These are phyloP conservation scores for Penelope pileata DNA, from an alignment of 2,113 vertebrate genomes.

Conservation along the genomic window DNA sequence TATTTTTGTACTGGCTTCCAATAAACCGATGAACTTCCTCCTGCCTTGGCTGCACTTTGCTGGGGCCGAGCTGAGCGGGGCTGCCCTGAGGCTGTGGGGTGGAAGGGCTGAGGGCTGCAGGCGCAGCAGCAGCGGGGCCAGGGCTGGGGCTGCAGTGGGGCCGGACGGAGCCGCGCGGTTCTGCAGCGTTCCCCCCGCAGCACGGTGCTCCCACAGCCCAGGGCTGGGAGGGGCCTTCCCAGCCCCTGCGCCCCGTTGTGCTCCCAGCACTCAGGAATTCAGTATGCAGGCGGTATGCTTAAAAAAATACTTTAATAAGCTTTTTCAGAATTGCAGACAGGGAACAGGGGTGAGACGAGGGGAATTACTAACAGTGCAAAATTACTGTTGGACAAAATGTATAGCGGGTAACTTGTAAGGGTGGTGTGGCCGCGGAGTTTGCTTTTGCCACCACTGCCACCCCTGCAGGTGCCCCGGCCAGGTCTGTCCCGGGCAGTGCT, in stretches of 20 bases:
- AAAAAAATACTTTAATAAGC: conserved; percentile 84
- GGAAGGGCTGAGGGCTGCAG: no score
- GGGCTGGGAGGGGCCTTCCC: neutral
- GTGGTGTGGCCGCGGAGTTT: neutral
- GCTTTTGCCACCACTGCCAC: neutral
- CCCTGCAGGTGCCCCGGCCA: no score
- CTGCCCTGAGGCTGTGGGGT: no score
- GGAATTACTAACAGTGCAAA: conserved; percentile 79
- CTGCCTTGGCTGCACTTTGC: neutral
- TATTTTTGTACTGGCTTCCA: conserved; percentile 80
- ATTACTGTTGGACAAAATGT: conserved; percentile 65
- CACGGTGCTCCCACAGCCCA: no score
- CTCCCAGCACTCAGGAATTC: neutral
- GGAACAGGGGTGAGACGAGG: conserved; percentile 40
- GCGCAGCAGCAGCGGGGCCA: no score
- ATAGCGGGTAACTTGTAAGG: conserved; percentile 46
- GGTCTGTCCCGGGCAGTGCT: no score
- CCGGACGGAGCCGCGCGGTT: no score
- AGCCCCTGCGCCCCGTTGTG: neutral
- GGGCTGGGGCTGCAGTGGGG: no score
- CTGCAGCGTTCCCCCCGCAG: no score
- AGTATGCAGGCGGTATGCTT: conserved; percentile 53
- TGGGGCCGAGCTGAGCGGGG: no score
- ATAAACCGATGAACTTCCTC: conserved; percentile 67
- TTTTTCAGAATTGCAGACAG: conserved; percentile 75